Evolutionary conservation across 2,113 vertebrate species (phyloP).

Genomic region (rabbit (Oryctolagus cuniculus)): DNA sequence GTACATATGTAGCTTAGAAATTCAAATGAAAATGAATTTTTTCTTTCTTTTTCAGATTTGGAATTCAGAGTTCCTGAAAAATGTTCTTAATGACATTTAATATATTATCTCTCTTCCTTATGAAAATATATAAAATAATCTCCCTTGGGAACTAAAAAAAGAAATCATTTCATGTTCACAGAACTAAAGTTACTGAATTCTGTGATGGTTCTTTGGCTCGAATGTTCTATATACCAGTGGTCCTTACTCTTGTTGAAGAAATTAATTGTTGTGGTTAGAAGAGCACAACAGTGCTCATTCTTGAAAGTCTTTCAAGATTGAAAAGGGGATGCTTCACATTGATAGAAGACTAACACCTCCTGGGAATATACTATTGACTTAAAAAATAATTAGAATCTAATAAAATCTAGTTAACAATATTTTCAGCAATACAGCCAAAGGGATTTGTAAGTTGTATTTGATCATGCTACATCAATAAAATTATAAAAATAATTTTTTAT

Average conservation of each 20-base stretch:
- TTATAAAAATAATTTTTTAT: conserved; percentile 23
- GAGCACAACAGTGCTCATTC: background rate
- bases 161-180: background rate
- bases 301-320: conserved; percentile 33
- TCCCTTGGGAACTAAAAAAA: conserved; percentile 59
- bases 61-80: conserved; percentile 61
- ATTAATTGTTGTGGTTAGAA: background rate
- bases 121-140: background rate
- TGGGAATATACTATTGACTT: conserved; percentile 56
- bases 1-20: background rate
- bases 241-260: conserved; percentile 18
- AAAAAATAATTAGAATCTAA: conserved; percentile 40
- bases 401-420: conserved; percentile 49
- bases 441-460: conserved; percentile 42
- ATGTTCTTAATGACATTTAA: conserved; percentile 30
- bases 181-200: conserved; percentile 60
- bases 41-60: background rate
- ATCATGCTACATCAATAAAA: conserved; percentile 56
- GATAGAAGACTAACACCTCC: conserved; percentile 44
- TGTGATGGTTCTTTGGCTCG: conserved; percentile 67
- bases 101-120: conserved; percentile 55
- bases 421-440: conserved; percentile 29
- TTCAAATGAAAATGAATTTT: background rate
- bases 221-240: background rate
- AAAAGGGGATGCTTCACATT: conserved; percentile 54